phyloP scores from a whole-genome alignment of 2,797 vertebrate genomes.

The Urophycis tenuis region DNA sequence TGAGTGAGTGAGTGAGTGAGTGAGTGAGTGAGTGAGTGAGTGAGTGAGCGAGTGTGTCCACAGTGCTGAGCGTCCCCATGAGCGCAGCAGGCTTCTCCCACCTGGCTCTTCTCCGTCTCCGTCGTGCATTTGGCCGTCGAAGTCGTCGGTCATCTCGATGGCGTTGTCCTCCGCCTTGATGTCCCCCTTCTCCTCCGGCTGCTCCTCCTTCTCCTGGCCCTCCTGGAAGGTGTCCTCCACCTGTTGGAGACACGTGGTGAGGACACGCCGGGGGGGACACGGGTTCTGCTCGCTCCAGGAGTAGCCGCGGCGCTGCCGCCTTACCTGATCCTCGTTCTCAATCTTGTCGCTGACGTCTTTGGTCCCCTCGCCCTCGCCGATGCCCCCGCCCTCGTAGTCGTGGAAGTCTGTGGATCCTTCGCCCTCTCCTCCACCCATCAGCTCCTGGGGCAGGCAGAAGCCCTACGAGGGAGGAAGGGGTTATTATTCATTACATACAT shows the following conservation, averaged over 20 bases:
- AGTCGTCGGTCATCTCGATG: constrained; percentile 98
- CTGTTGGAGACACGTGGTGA: constrained; percentile 53
- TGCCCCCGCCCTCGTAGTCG: constrained; percentile 88
- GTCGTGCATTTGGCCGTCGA: constrained; percentile 89
- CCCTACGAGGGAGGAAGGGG: constrained; percentile 67
- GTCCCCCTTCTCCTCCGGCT: constrained; percentile 79
- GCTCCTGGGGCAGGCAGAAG: constrained; percentile 91
- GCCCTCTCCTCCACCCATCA: constrained; percentile 77
- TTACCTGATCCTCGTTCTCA: constrained; percentile 94
- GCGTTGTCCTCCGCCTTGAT: constrained; percentile 90
- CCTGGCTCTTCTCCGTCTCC: constrained; percentile 79
- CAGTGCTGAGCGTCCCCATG: too few relatives aligned
- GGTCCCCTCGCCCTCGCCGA: constrained; percentile 89
- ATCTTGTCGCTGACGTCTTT: constrained; percentile 97
- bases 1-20: too few relatives aligned
- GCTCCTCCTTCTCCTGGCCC: constrained; percentile 83
- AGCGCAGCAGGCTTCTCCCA: too few relatives aligned
- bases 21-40: too few relatives aligned
- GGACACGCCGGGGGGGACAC: not conserved
- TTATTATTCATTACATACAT: not conserved
- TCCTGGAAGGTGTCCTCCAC: constrained; percentile 88
- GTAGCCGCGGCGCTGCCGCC: too few relatives aligned
- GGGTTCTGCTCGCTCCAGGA: too few relatives aligned
- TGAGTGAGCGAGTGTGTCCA: too few relatives aligned
- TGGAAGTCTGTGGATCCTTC: constrained; percentile 90